Percentiles rank a stretch among this genome's conserved stretches.
Evolutionary conservation across 1,140 invertebrate genomes (phyloP).

Genomic region (Episyrphus balteatus): DNA sequence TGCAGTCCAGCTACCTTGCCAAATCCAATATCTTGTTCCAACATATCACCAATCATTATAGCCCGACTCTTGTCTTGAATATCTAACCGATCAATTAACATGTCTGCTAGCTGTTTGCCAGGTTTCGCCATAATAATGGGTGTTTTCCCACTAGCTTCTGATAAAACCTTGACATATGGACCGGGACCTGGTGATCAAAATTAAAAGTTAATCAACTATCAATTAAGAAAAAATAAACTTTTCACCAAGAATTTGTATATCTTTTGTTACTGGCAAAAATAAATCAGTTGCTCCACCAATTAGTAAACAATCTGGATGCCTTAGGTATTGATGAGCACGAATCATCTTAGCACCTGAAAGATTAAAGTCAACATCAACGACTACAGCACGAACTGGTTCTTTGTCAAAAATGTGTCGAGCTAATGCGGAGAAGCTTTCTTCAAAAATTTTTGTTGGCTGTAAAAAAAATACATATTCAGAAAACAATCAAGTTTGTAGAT

Average conservation of each 20-base stretch:
- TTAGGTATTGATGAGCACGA: constrained; percentile 38
- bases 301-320: constrained; percentile 37
- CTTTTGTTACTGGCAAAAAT: constrained; percentile 31
- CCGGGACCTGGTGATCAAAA: constrained; percentile 33
- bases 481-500: not conserved
- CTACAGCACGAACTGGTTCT: constrained; percentile 39
- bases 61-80: constrained; percentile 40
- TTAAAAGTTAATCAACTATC: not conserved
- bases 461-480: not conserved
- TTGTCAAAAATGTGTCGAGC: constrained; percentile 29
- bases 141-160: constrained; percentile 29
- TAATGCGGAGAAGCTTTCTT: constrained; percentile 31
- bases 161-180: constrained; percentile 39
- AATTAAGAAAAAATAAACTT: not conserved
- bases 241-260: constrained; percentile 15
- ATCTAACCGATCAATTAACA: constrained; percentile 32
- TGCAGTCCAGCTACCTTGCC: constrained; percentile 42
- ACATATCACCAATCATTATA: constrained; percentile 52
- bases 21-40: constrained; percentile 46
- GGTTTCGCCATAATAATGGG: constrained; percentile 44
- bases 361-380: constrained; percentile 43
- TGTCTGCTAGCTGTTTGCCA: constrained; percentile 37
- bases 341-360: constrained; percentile 37
- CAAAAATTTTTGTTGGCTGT: constrained; percentile 26
- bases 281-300: constrained; percentile 40